A percentile compares a stretch with the other conserved stretches of the same genome.
phyloP scores from a whole-genome alignment of 1,140 invertebrate genomes.

The Drosophila simulans region DNA sequence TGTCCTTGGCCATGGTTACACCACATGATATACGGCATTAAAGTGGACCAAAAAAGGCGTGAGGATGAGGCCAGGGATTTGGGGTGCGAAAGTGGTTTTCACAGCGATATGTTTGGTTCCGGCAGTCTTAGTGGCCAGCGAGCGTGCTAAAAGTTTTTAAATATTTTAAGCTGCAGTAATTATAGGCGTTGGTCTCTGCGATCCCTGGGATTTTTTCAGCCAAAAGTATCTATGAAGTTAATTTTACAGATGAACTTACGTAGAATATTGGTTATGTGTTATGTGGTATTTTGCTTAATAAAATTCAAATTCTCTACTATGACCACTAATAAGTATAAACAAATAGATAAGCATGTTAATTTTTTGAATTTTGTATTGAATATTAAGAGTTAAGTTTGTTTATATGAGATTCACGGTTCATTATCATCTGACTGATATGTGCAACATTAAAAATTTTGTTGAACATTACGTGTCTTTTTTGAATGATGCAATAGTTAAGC shows the following conservation, averaged over 20 bases:
- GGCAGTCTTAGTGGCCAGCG: constrained; percentile 30
- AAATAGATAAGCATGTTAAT: too few species aligned
- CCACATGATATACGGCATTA: constrained; percentile 74
- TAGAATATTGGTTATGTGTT: not conserved
- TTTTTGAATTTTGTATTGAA: too few species aligned
- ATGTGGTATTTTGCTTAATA: too few species aligned
- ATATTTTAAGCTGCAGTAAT: constrained; percentile 76
- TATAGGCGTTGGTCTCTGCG: constrained; percentile 30
- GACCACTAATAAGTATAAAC: too few species aligned
- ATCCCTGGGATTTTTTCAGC: constrained; percentile 7
- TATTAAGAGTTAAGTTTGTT: too few species aligned
- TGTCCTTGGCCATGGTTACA: constrained; percentile 78
- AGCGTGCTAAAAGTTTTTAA: constrained; percentile 70
- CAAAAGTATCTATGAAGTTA: constrained; percentile 23
- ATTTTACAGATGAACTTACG: constrained; percentile 22
- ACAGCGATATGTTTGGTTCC: constrained; percentile 12
- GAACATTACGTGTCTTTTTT: not conserved
- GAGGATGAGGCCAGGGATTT: constrained; percentile 22
- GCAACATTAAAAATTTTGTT: too few species aligned
- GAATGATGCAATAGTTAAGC: constrained; percentile 14
- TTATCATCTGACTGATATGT: too few species aligned
- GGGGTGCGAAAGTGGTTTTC: constrained; percentile 55
- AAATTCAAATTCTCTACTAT: too few species aligned
- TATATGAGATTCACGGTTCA: too few species aligned
- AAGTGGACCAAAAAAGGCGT: constrained; percentile 52